phyloP scores from a whole-genome alignment of 2,113 vertebrate species.

The Prolemur simus region DNA sequence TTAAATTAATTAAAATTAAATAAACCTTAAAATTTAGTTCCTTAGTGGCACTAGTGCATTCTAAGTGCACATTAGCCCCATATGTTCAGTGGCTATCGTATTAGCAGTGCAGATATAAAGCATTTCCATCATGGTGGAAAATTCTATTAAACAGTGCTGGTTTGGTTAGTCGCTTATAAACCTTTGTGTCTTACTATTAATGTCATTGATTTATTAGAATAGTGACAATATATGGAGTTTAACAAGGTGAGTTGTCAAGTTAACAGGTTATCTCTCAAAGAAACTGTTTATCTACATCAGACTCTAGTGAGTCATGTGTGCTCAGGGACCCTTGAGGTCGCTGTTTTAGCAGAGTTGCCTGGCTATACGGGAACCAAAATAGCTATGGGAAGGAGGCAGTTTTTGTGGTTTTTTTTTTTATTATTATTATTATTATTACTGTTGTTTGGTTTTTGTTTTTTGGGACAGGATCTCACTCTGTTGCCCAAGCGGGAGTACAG shows the following conservation, averaged over 20 bases:
- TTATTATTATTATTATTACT: neutral
- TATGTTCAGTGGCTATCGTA: neutral
- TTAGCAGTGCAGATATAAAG: neutral
- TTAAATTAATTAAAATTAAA: neutral
- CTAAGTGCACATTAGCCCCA: accelerated
- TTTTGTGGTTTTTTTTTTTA: neutral
- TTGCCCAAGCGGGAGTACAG: too few relatives aligned
- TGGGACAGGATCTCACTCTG: too few relatives aligned
- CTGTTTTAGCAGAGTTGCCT: constrained; percentile 52
- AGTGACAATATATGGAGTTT: neutral
- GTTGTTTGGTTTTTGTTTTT: too few relatives aligned
- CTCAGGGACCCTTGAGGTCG: neutral
- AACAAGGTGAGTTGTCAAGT: neutral
- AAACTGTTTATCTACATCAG: neutral
- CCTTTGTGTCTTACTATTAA: neutral
- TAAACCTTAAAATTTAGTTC: neutral
- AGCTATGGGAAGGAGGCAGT: constrained; percentile 43
- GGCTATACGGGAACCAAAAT: constrained; percentile 6
- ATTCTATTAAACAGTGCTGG: neutral
- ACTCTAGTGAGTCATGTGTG: neutral
- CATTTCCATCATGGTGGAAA: neutral
- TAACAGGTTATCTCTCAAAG: neutral
- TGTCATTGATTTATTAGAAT: constrained; percentile 17
- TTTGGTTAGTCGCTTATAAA: neutral
- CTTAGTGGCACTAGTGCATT: neutral